phyloP scores from a whole-genome alignment of 2,113 vertebrate species.

The Corynorhinus townsendii region DNA sequence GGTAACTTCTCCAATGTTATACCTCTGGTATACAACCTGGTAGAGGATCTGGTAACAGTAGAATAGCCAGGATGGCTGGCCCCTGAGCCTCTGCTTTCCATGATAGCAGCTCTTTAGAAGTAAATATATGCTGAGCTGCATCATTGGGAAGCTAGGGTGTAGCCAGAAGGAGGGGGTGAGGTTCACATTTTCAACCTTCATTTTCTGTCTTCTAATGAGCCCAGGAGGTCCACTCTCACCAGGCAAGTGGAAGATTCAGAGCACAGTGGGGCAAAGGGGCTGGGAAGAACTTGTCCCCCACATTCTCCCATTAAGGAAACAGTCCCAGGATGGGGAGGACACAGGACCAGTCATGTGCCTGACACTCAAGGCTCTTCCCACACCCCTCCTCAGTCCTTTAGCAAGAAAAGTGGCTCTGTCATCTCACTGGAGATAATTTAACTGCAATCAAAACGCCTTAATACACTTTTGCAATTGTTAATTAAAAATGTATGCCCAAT shows the following conservation, averaged over 20 bases:
- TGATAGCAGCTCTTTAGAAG: not conserved
- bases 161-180: not conserved
- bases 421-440: not conserved
- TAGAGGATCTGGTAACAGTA: not conserved
- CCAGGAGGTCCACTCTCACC: not conserved
- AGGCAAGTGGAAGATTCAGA: not conserved
- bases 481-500: constrained; percentile 29
- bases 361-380: not conserved
- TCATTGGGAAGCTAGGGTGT: not conserved
- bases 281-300: not conserved
- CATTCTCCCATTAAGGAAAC: not conserved
- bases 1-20: not conserved
- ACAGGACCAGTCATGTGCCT: not conserved
- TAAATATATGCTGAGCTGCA: not conserved
- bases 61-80: not conserved
- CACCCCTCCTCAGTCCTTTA: not conserved
- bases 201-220: not conserved
- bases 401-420: not conserved
- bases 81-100: not conserved
- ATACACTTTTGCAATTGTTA: constrained; percentile 39
- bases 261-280: not conserved
- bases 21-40: not conserved
- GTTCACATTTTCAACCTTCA: not conserved
- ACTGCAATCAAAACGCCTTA: constrained; percentile 15
- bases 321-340: too few relatives aligned